Percentiles rank a stretch among this genome's conserved stretches.
These are phyloP conservation scores for Ruditapes philippinarum DNA, from an alignment of 1,140 invertebrate genomes.

Conservation along the genomic window DNA sequence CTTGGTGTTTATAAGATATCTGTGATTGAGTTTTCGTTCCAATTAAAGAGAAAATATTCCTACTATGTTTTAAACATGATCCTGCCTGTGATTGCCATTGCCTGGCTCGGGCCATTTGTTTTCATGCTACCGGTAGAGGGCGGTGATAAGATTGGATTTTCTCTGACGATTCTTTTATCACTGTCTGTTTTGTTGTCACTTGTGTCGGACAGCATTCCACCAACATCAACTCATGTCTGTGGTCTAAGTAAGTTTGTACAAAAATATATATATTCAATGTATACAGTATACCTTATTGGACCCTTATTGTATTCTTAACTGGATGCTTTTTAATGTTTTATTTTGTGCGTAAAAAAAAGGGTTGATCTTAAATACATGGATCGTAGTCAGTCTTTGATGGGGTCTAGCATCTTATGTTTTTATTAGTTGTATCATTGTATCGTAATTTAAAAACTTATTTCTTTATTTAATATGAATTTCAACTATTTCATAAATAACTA, in stretches of 20 bases:
- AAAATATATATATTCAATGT: not conserved
- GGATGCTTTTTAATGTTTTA: not conserved
- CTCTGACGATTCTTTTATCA: not conserved
- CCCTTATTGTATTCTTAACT: not conserved
- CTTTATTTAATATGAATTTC: too few relatives aligned
- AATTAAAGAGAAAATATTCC: constrained; percentile 6
- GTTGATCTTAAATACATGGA: too few relatives aligned
- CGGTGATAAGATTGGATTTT: not conserved
- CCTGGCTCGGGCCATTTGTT: not conserved
- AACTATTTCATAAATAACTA: too few relatives aligned
- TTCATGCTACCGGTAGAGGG: not conserved
- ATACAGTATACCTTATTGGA: not conserved
- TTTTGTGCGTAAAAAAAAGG: not conserved
- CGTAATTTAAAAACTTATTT: too few relatives aligned
- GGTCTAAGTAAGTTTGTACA: not conserved
- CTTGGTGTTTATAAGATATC: not conserved
- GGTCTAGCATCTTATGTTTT: not conserved
- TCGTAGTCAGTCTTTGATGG: not conserved
- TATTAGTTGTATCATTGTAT: too few relatives aligned
- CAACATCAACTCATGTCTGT: not conserved
- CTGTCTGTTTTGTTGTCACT: constrained; percentile 1
- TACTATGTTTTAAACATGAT: constrained; percentile 25
- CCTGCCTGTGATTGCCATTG: not conserved
- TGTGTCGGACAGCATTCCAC: not conserved
- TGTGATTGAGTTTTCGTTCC: not conserved